Evolutionary conservation across 2,113 vertebrate genomes (phyloP), one percentile per base, ranked within the genome.

Genomic region (Eptesicus fuscus): DNA sequence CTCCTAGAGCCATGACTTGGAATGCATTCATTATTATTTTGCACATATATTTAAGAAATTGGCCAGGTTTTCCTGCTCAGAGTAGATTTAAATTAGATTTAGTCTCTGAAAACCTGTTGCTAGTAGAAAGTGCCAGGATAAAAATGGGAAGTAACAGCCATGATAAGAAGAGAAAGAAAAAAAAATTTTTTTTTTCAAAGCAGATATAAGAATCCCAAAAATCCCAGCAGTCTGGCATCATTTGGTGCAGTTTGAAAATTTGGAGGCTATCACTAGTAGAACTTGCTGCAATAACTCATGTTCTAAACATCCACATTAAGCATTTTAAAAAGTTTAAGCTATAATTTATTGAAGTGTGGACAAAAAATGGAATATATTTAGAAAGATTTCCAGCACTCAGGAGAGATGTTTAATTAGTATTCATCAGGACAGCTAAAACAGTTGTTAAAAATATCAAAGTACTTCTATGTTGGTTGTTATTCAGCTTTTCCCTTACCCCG

Each of bases 11-110:
- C 25, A 73, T 5, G 28, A 18, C 12, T 90, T 84, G 20, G 40
- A 91, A 88, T 71, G 79, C 84, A 80, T 70, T 84, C 37, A 53
- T 77, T 47, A 84, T 95, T 65, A 88, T 67, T 89, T 93, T 88
- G 70, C 56, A 92, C 28, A 65, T 49, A 67, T 35, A 59, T 79
- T n/a, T 91, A 42, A 71, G 51, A 96, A 93, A 90, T 85, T 90
- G 77, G 37, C 25, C 32, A 88, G 9, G 9, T 82, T 95, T 95
- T 80, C 25, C 47, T 77, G 42, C 32, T 94, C 30, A 80, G 37
- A 65, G 67, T 95, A 92, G 49, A 92, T 71, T 97, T 87, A 96
- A 93, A 95, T 96, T 91, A 83, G 84, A 70, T 88, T 92, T 69
- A 79, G 37, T 77, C 70, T 91, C 65, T 96, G 90, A 95, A 96